Conservation (phyloP, 23 tunicate species). For the Diplosoma virens region DNA sequence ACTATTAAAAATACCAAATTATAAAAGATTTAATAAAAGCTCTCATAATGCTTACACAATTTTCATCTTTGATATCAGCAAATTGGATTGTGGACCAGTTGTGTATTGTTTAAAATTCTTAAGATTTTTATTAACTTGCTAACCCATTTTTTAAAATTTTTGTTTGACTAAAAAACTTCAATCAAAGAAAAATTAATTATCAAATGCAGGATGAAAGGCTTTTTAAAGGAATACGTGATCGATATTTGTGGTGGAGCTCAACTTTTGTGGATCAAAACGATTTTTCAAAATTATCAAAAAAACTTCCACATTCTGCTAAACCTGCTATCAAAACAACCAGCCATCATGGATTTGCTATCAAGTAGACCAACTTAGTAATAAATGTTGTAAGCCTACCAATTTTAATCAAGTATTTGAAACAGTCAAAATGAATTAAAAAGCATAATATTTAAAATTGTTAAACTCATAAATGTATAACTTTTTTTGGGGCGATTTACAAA, state of each 20-base stretch:
- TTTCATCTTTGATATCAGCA: no score
- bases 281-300: neutral
- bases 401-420: no score
- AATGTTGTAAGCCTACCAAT: no score
- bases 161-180: neutral
- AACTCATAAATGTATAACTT: no score
- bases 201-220: constrained; percentile 24
- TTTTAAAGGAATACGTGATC: constrained; percentile 35
- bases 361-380: no score
- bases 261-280: neutral
- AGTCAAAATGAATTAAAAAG: no score
- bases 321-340: constrained; percentile 18
- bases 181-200: neutral
- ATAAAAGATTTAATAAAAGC: no score
- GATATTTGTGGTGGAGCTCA: constrained; percentile 57
- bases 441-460: no score
- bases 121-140: neutral
- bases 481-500: no score
- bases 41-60: no score
- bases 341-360: constrained; percentile 27
- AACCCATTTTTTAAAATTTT: neutral
- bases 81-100: no score
- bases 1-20: neutral
- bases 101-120: neutral
- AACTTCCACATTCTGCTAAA: constrained; percentile 9